Evolutionary conservation across 2,797 vertebrate genomes (phyloP).

Genomic region (Halcyon smyrnensis): DNA sequence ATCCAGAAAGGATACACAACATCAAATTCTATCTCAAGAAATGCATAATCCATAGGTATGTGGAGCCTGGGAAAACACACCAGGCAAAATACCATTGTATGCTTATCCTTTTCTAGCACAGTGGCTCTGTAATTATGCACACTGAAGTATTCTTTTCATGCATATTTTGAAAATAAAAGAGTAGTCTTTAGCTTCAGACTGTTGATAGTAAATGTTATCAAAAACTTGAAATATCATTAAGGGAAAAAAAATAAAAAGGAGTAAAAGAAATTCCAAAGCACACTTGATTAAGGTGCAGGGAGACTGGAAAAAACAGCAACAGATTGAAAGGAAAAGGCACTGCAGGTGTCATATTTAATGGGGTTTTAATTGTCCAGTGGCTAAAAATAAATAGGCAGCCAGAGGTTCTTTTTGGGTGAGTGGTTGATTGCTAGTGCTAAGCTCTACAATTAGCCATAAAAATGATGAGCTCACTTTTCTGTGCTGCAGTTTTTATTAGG

Average conservation of each 20-base stretch:
- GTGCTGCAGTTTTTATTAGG: not conserved
- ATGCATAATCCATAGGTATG: not conserved
- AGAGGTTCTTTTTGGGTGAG: constrained; percentile 18
- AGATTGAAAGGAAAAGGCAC: constrained; percentile 6
- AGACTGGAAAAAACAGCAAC: not conserved
- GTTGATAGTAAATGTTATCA: not conserved
- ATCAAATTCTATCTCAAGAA: not conserved
- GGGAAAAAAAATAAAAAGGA: not conserved
- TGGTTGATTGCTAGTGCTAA: constrained; percentile 27
- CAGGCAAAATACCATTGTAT: not conserved
- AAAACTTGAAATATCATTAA: not conserved
- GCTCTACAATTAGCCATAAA: constrained; percentile 20
- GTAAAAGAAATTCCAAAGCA: not conserved
- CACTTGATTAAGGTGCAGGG: not conserved
- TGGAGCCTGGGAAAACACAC: not conserved
- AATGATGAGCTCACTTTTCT: not conserved
- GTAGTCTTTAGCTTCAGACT: not conserved
- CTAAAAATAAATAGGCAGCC: constrained; percentile 49
- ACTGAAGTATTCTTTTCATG: not conserved
- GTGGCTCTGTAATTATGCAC: not conserved
- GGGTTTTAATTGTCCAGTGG: constrained; percentile 31
- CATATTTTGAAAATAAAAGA: not conserved
- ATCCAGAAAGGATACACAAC: not conserved
- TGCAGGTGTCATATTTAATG: constrained; percentile 40
- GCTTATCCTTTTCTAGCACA: not conserved